phyloP scores from a whole-genome alignment of 2,888 invertebrate species.

The Marronus borbonicus region DNA sequence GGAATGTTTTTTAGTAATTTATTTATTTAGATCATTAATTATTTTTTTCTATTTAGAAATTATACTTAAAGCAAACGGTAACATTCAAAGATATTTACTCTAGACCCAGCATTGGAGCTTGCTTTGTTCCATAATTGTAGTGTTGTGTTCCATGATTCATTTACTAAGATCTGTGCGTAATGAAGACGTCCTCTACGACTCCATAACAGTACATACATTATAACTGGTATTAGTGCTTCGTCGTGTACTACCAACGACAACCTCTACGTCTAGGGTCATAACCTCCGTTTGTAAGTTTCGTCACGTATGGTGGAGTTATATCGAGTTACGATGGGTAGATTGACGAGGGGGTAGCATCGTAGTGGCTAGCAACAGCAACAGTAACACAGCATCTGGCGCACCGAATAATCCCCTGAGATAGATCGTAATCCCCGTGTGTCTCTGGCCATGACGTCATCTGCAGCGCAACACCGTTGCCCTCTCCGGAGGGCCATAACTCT shows the following conservation, averaged over 20 bases:
- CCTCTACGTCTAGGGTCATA: slow-evolving; percentile 28
- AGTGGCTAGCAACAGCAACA: slow-evolving; percentile 44
- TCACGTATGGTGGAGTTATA: slow-evolving; percentile 66
- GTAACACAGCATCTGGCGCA: slow-evolving; percentile 62
- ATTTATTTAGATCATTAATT: too few relatives aligned
- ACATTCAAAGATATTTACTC: too few relatives aligned
- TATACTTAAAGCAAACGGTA: too few relatives aligned
- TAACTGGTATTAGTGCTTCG: slow-evolving; percentile 18
- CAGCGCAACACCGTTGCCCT: slow-evolving; percentile 51
- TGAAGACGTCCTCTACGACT: slow-evolving; percentile 26
- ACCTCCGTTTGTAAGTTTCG: slow-evolving; percentile 61
- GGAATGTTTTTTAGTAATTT: too few relatives aligned
- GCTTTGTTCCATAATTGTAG: too few relatives aligned
- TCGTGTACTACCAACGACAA: slow-evolving; percentile 9
- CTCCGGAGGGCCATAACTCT: slow-evolving; percentile 61
- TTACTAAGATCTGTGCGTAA: slow-evolving; percentile 21
- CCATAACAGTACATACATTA: slow-evolving; percentile 5
- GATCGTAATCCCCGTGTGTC: slow-evolving; percentile 64
- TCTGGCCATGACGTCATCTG: slow-evolving; percentile 66
- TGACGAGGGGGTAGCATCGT: slow-evolving; percentile 58
- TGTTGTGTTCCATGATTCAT: not conserved
- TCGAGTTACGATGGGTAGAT: slow-evolving; percentile 65
- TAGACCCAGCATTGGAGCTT: too few relatives aligned
- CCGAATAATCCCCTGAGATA: slow-evolving; percentile 66
- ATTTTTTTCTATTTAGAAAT: too few relatives aligned